These are phyloP conservation scores for Cheilosia soror DNA, from an alignment of 2,888 invertebrate genomes.

Conservation along the genomic window DNA sequence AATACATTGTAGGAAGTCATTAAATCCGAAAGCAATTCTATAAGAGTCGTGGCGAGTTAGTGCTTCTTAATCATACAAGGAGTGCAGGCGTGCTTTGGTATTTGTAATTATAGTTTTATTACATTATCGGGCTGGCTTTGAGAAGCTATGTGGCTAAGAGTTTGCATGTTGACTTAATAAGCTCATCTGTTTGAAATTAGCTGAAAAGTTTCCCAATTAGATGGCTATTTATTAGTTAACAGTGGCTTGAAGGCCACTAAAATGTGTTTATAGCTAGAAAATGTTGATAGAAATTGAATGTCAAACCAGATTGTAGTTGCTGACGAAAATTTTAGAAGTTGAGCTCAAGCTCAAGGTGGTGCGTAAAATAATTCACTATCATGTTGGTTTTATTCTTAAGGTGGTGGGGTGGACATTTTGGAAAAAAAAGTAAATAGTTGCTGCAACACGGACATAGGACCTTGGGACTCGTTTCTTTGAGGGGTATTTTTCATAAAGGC, in stretches of 20 bases:
- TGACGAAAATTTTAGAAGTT: background rate
- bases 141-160: background rate
- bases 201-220: slow-evolving; percentile 14
- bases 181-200: slow-evolving; percentile 9
- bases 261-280: slow-evolving; percentile 7
- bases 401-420: no score
- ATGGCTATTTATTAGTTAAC: slow-evolving; percentile 3
- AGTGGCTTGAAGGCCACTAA: slow-evolving; percentile 1
- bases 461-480: no score
- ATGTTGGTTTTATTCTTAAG: no score
- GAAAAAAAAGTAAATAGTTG: no score
- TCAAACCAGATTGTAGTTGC: background rate
- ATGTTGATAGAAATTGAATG: background rate
- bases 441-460: no score
- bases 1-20: slow-evolving; percentile 44
- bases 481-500: no score
- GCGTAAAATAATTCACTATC: no score
- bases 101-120: slow-evolving; percentile 1
- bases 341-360: background rate
- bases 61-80: slow-evolving; percentile 28
- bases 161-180: slow-evolving; percentile 2
- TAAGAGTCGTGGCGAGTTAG: slow-evolving; percentile 20
- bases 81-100: slow-evolving; percentile 15
- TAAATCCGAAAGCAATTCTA: slow-evolving; percentile 32
- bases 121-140: background rate